Evolutionary conservation across 2,888 invertebrate genomes (phyloP).

Genomic region (Agonopterix heracliana): DNA sequence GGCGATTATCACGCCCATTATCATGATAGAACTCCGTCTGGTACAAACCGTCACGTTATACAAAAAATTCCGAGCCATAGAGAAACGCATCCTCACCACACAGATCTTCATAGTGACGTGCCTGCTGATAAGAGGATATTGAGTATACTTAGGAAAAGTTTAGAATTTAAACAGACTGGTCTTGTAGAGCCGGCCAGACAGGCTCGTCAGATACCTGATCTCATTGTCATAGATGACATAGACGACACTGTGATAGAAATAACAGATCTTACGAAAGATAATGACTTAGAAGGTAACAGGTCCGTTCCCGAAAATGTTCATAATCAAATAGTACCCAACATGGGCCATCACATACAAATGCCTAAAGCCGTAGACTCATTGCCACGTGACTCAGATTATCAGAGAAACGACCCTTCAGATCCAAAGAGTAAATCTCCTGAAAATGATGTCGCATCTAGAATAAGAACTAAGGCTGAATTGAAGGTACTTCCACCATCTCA

Average conservation of each 20-base stretch:
- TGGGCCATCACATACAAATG: constrained; percentile 76
- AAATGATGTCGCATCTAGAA: constrained; percentile 80
- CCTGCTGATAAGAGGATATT: constrained; percentile 84
- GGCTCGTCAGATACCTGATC: constrained; percentile 60
- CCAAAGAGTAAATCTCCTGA: constrained; percentile 57
- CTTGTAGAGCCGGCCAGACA: constrained; percentile 72
- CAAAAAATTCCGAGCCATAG: constrained; percentile 59
- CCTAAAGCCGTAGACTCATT: constrained; percentile 82
- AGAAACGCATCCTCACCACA: constrained; percentile 48
- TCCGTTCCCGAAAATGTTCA: constrained; percentile 24
- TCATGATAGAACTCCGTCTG: constrained; percentile 45
- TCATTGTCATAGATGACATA: constrained; percentile 67
- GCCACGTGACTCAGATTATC: constrained; percentile 65
- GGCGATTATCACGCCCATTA: constrained; percentile 52
- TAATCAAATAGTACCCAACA: constrained; percentile 25
- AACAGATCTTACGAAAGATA: constrained; percentile 61
- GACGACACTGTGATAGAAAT: constrained; percentile 70
- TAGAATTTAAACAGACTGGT: constrained; percentile 79
- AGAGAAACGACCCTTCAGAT: constrained; percentile 42
- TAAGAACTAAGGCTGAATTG: constrained; percentile 90
- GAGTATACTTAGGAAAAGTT: constrained; percentile 81
- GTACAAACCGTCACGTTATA: constrained; percentile 52
- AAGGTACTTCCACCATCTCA: constrained; percentile 77
- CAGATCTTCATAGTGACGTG: constrained; percentile 49
- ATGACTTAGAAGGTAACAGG: constrained; percentile 37